Percentiles rank a stretch among this genome's conserved stretches.
phyloP scores from a whole-genome alignment of 2,888 invertebrate genomes.

The Phorcus lineatus region DNA sequence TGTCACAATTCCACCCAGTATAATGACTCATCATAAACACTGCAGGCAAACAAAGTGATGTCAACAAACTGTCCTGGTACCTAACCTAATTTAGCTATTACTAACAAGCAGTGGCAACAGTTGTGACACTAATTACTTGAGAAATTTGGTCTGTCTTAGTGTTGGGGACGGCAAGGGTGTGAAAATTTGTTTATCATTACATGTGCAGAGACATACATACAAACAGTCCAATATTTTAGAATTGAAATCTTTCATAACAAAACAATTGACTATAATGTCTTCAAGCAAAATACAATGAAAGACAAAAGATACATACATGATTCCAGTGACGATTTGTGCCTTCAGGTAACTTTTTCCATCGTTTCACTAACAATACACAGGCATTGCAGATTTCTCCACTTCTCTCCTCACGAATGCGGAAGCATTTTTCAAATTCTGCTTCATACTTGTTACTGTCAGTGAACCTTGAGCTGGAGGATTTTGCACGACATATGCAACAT shows the following conservation, averaged over 20 bases:
- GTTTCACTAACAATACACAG: slow-evolving; percentile 87
- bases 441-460: slow-evolving; percentile 90
- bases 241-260: not conserved
- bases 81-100: no score
- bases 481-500: slow-evolving; percentile 91
- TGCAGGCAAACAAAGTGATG: not conserved
- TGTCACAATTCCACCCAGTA: not conserved
- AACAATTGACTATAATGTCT: not conserved
- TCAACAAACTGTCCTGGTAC: no score
- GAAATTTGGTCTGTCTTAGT: no score
- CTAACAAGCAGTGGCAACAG: no score
- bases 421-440: slow-evolving; percentile 87
- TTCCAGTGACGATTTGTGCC: slow-evolving; percentile 71
- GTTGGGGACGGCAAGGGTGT: no score
- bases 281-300: slow-evolving; percentile 11
- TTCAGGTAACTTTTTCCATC: slow-evolving; percentile 79
- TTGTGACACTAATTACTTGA: no score
- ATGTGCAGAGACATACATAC: no score
- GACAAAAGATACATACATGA: slow-evolving; percentile 62
- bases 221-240: no score
- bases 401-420: slow-evolving; percentile 82
- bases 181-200: no score
- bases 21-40: not conserved
- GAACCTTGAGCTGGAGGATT: slow-evolving; percentile 87
- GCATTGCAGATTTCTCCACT: slow-evolving; percentile 91